Evolutionary conservation across 2,888 invertebrate species (phyloP).

Genomic region (Dorcus hopei): DNA sequence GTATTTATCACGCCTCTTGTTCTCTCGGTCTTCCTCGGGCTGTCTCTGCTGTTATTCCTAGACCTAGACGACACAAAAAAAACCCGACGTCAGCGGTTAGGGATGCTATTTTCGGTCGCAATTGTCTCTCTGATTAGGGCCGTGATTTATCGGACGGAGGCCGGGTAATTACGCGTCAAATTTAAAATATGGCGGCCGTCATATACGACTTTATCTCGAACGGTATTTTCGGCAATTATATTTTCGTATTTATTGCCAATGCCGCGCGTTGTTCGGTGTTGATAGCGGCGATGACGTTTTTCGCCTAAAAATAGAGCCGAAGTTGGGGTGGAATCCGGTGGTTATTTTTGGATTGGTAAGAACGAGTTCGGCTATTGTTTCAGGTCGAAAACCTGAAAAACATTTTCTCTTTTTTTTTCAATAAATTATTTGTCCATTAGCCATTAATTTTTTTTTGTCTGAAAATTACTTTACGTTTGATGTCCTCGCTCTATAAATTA

Average conservation of each 20-base stretch:
- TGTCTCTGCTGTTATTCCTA: constrained; percentile 15
- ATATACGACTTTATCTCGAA: constrained; percentile 7
- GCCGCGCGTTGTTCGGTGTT: not conserved
- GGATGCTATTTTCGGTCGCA: constrained; percentile 25
- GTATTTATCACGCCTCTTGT: too few relatives aligned
- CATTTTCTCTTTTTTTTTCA: too few relatives aligned
- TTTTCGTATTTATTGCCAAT: constrained; percentile 10
- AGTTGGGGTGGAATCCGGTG: not conserved
- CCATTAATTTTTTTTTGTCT: too few relatives aligned
- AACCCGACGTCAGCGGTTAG: constrained; percentile 14
- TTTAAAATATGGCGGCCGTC: constrained; percentile 12
- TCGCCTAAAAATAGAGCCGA: not conserved
- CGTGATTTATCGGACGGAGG: constrained; percentile 26
- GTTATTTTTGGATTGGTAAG: not conserved
- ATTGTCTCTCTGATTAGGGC: constrained; percentile 28
- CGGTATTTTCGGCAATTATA: constrained; percentile 11
- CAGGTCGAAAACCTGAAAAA: not conserved
- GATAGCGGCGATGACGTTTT: not conserved
- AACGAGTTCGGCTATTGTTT: not conserved
- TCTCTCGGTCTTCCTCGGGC: too few relatives aligned
- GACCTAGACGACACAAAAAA: constrained; percentile 23
- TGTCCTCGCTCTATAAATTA: too few relatives aligned
- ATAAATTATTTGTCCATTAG: too few relatives aligned
- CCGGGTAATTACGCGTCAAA: constrained; percentile 23
- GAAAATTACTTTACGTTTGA: too few relatives aligned